These are phyloP conservation scores for Alethe diademata DNA, from an alignment of 2,113 vertebrate genomes.

Conservation along the genomic window DNA sequence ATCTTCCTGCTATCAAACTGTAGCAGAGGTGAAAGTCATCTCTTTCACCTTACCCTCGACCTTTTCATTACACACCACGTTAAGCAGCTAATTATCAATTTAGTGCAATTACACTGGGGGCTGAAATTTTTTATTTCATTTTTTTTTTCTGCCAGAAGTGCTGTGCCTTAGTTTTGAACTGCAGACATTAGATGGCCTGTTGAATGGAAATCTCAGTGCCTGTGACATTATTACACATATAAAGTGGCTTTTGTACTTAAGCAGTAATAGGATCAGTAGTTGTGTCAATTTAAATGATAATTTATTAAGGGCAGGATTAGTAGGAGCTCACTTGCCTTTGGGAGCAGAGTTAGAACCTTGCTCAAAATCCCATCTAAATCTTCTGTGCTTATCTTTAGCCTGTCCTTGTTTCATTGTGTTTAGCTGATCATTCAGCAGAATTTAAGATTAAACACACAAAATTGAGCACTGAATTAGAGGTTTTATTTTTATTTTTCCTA, in stretches of 20 bases:
- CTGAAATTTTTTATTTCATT: background rate
- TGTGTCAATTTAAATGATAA: background rate
- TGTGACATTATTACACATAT: background rate
- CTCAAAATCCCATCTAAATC: background rate
- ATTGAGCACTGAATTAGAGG: background rate
- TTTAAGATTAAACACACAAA: background rate
- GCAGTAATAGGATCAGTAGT: background rate
- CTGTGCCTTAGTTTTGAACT: background rate
- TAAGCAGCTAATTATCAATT: background rate
- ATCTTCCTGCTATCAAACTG: background rate
- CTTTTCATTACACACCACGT: background rate
- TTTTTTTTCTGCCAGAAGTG: background rate
- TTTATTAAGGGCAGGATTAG: constrained; percentile 1
- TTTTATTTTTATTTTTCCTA: background rate
- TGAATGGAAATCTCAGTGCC: background rate
- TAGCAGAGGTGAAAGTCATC: background rate
- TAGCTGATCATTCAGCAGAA: background rate
- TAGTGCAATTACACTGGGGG: background rate
- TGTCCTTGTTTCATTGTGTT: background rate
- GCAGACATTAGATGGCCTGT: background rate
- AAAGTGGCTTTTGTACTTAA: constrained; percentile 1
- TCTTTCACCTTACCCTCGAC: background rate
- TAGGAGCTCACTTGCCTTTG: background rate
- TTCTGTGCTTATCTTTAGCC: background rate
- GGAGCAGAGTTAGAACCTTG: background rate